A percentile compares a stretch with the other conserved stretches of the same genome.
These are phyloP conservation scores for Phengaris arion DNA, from an alignment of 2,888 invertebrate species.

Conservation along the genomic window DNA sequence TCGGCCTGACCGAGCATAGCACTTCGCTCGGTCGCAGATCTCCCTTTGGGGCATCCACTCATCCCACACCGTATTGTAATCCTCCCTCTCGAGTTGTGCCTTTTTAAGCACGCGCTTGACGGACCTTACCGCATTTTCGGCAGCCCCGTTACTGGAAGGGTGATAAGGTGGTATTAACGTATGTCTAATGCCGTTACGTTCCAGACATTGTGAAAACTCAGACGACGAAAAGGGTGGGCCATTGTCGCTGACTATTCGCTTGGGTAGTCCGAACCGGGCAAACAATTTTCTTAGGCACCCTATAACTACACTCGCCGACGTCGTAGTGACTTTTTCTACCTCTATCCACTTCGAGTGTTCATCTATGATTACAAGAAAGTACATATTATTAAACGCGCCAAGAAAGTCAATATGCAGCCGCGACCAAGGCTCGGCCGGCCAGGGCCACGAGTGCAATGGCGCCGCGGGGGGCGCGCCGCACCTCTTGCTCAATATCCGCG, in stretches of 20 bases:
- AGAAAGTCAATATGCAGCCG: conserved; percentile 35
- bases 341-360: conserved; percentile 41
- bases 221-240: too few relatives aligned
- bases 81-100: conserved; percentile 28
- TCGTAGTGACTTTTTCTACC: conserved; percentile 34
- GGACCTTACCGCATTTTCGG: conserved; percentile 24
- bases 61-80: too few relatives aligned
- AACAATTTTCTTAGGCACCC: conserved; percentile 32
- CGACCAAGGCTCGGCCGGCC: conserved; percentile 34
- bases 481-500: too few relatives aligned
- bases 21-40: too few relatives aligned
- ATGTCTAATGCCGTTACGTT: too few relatives aligned
- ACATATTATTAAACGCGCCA: conserved; percentile 35
- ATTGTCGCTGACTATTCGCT: too few relatives aligned
- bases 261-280: too few relatives aligned
- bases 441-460: conserved; percentile 36
- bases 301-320: conserved; percentile 31
- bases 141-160: conserved; percentile 36
- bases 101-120: conserved; percentile 35
- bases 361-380: conserved; percentile 38
- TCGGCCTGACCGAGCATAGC: too few relatives aligned
- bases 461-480: too few relatives aligned
- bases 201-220: too few relatives aligned
- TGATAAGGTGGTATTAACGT: conserved; percentile 19
- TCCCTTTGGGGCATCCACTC: too few relatives aligned